Percentiles rank a stretch among this genome's conserved stretches.
These are phyloP conservation scores for Argopecten irradians DNA, from an alignment of 1,140 invertebrate genomes.

Conservation along the genomic window DNA sequence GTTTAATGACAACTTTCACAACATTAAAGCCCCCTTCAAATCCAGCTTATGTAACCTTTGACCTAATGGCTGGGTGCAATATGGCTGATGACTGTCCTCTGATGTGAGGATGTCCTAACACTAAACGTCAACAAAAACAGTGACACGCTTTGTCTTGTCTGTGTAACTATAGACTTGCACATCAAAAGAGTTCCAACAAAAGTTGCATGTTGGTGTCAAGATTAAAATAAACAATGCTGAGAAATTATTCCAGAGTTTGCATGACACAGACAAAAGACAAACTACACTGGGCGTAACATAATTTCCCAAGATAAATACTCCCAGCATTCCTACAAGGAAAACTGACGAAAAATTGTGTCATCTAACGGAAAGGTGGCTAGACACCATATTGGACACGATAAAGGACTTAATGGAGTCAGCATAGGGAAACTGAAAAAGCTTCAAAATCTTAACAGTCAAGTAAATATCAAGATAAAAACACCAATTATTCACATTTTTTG, in stretches of 20 bases:
- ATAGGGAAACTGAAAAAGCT: background rate
- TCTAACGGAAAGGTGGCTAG: background rate
- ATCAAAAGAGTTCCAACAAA: conserved; percentile 16
- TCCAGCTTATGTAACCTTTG: background rate
- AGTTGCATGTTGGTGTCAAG: conserved; percentile 21
- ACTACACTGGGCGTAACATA: background rate
- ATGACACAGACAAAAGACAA: background rate
- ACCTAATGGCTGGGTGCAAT: background rate
- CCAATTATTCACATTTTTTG: background rate
- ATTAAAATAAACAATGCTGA: background rate
- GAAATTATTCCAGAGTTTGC: background rate
- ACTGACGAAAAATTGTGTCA: conserved; percentile 1
- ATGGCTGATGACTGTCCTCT: background rate
- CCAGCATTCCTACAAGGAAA: background rate
- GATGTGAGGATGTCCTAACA: background rate
- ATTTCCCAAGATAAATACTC: conserved; percentile 22
- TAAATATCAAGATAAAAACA: background rate
- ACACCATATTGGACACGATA: background rate
- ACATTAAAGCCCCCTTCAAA: background rate
- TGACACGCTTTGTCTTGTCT: background rate
- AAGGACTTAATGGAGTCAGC: background rate
- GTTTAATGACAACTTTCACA: too few relatives aligned
- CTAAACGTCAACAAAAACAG: background rate
- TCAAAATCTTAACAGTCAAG: background rate
- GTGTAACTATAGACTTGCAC: background rate